Conservation (phyloP, 2,888 invertebrate species). For the Desoria tigrina region DNA sequence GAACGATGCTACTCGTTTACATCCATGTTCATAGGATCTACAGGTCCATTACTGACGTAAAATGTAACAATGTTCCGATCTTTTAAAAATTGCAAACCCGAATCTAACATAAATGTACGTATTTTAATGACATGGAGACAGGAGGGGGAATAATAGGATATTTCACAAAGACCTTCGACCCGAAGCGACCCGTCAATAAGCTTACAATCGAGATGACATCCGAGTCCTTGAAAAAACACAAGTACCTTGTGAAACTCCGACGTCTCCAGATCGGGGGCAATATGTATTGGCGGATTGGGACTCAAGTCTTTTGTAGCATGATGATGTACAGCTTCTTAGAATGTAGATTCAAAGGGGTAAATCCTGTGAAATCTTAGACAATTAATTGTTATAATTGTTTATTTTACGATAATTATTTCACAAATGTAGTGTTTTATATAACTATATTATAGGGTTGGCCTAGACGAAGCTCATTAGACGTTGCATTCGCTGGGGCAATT, state of each 20-base stretch:
- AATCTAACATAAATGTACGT: no score
- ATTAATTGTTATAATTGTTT: neutral
- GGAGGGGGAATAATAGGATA: slow-evolving; percentile 9
- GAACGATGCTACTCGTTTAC: no score
- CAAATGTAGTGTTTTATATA: neutral
- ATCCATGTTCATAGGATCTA: no score
- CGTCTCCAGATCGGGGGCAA: slow-evolving; percentile 12
- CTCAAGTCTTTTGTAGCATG: slow-evolving; percentile 27
- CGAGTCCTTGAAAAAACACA: slow-evolving; percentile 1
- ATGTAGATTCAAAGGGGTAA: slow-evolving; percentile 29
- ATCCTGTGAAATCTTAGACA: neutral
- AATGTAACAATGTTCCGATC: no score
- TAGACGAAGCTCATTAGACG: slow-evolving; percentile 25
- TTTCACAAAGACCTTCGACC: slow-evolving; percentile 13
- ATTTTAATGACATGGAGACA: no score
- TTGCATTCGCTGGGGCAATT: slow-evolving; percentile 26
- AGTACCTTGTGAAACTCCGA: neutral
- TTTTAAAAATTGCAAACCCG: no score
- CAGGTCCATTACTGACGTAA: no score
- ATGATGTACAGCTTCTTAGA: slow-evolving; percentile 26
- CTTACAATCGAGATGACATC: slow-evolving; percentile 13
- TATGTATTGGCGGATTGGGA: slow-evolving; percentile 18
- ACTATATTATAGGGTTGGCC: slow-evolving; percentile 28
- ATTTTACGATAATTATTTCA: neutral
- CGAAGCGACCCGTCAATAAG: neutral